Evolutionary conservation across 53 echinoderm and acorn worm genomes (phyloP), one percentile per base, ranked within the genome.

Genomic region (Mesocentrotus franciscanus): DNA sequence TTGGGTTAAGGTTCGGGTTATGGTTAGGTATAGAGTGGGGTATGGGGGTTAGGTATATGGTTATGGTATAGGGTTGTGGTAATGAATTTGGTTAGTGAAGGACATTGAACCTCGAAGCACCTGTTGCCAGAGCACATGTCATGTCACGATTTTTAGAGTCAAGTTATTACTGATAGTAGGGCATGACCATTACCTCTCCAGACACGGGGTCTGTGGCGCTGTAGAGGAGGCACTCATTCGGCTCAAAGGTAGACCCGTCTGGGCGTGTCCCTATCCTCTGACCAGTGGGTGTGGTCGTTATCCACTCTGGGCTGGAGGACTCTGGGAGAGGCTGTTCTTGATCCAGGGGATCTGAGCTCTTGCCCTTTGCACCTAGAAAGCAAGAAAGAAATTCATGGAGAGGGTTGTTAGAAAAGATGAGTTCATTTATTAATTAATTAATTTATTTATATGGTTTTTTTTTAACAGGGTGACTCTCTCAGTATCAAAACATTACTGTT

Each of bases 121-220:
- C 3, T 49, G 49, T 49, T 49, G 49, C 49, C 49, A 49, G 49
- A 49, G 49, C 49, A 49, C 6, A 7, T 49, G 3, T 49, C 49
- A 49, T 49, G 49, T 49, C 49, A 49, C 49, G 5, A 49, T 7
- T 49, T 49, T 49, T 49, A 49, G 49, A 49, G 6, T 49, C 49
- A 49, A 6, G 49, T 49, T 49, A 49, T 5, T 49, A 49, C 49
- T 4, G 49, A 49, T 49, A 49, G 49, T 49, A 49, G 39, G 39
- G 49, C 49, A 2, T 49, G 49, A 49, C 49, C 49, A 49, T 92
- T 89, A 99, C 99, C 97, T 99, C 99, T 49, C 95, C 92, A 24
- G 99, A 97, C 62, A 99, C 96, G 16, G 99, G 99, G 60, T 99
- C 99, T 9, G 96, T 98, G n/a, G 99, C 99, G 8, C 96, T 95